These are phyloP conservation scores for Drosophila neoperkinsi DNA, from an alignment of 2,888 invertebrate genomes.

Conservation along the genomic window DNA sequence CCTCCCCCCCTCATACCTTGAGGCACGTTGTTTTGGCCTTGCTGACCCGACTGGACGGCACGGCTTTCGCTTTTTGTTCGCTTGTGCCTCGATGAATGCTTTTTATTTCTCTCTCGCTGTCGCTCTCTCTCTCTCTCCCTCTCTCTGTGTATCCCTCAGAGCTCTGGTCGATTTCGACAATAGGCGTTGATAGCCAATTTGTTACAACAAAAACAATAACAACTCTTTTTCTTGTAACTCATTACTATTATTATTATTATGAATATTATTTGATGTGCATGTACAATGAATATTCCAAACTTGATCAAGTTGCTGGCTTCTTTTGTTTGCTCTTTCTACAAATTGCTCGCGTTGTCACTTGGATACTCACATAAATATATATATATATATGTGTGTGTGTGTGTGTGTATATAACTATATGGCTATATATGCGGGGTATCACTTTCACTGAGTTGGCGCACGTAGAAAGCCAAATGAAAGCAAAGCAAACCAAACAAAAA, in stretches of 20 bases:
- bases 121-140: neutral
- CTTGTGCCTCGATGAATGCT: slow-evolving; percentile 20
- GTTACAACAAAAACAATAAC: slow-evolving; percentile 45
- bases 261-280: slow-evolving; percentile 33
- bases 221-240: slow-evolving; percentile 59
- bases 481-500: slow-evolving; percentile 54
- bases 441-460: slow-evolving; percentile 73
- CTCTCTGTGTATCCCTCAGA: neutral
- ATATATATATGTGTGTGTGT: slow-evolving; percentile 8
- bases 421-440: slow-evolving; percentile 56
- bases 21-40: slow-evolving; percentile 42
- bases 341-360: slow-evolving; percentile 69
- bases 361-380: slow-evolving; percentile 30
- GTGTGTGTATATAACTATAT: slow-evolving; percentile 14
- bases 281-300: slow-evolving; percentile 43
- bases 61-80: slow-evolving; percentile 50
- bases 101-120: slow-evolving; percentile 2
- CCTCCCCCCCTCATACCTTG: neutral
- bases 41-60: slow-evolving; percentile 43
- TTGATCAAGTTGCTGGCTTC: slow-evolving; percentile 23
- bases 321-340: slow-evolving; percentile 55
- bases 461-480: slow-evolving; percentile 78
- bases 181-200: slow-evolving; percentile 73
- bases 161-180: slow-evolving; percentile 19
- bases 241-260: slow-evolving; percentile 61